Conservation (phyloP, 2,888 invertebrate species). For the Cremastobaeus sp. region DNA sequence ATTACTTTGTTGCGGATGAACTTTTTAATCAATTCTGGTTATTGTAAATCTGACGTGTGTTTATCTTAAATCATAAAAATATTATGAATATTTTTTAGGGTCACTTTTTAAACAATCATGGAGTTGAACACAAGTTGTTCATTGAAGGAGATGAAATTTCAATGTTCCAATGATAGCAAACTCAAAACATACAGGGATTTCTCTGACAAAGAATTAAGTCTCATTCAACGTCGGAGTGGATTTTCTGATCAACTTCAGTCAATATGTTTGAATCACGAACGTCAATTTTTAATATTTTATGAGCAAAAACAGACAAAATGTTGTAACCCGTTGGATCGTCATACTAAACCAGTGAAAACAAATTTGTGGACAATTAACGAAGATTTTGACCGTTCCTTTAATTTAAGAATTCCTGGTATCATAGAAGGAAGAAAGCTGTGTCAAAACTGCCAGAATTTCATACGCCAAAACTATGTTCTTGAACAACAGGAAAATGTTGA, state of each 20-base stretch:
- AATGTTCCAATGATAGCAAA: conserved; percentile 1
- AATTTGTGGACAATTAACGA: conserved; percentile 5
- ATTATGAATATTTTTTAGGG: no score
- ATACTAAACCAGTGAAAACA: conserved; percentile 4
- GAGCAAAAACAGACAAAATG: conserved; percentile 16
- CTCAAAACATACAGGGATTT: conserved; percentile 7
- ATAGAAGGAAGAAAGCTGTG: conserved; percentile 20
- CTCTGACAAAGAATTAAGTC: background rate
- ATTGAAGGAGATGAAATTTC: conserved; percentile 3
- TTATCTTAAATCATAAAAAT: no score
- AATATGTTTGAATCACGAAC: conserved; percentile 7
- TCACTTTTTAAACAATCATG: no score
- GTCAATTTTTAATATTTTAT: conserved; percentile 10
- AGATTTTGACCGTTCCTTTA: conserved; percentile 1
- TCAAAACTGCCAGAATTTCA: conserved; percentile 2
- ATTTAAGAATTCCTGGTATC: conserved; percentile 1
- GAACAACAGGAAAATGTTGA: background rate
- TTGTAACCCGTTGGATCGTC: conserved; percentile 12
- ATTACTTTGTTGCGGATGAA: no score
- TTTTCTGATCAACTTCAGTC: conserved; percentile 1
- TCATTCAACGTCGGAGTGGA: conserved; percentile 10
- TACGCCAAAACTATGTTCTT: conserved; percentile 3
- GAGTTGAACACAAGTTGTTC: no score
- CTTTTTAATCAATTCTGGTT: no score
- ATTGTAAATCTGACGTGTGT: no score